Evolutionary conservation across 2,888 invertebrate species (phyloP), one percentile per base, ranked within the genome.

Genomic region (Stenotaenia linearis): DNA sequence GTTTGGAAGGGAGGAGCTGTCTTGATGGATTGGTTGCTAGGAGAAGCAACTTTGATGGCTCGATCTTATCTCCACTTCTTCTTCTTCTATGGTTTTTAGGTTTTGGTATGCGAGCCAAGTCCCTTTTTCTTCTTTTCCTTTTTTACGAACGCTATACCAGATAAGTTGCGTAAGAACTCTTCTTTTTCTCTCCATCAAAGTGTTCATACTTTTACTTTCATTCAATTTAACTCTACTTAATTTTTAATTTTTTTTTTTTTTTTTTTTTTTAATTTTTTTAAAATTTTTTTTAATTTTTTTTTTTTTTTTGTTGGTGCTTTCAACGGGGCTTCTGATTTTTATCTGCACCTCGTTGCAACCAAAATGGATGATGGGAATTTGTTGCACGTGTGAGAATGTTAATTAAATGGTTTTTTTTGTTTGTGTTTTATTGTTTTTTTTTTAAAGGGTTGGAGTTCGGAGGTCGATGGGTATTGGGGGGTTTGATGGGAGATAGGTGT

Each of bases 21-120:
- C 50, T 50, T 50, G 50, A 50, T 69, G 69, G 69, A 69, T 69
- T 69, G 69, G 69, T 69, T 69, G 69, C 69, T 69, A 69, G 69
- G 69, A 69, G 69, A 69, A 28, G 69, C 25, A 69, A 69, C 69
- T 69, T 69, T 69, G 69, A 69, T 28, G 69, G 69, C 69, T 69
- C 69, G 69, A 69, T 69, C 69, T 69, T 69, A 69, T 69, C 69
- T 61, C 23, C 45, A 45, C 45, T 45, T 45, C 45, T 45, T 45
- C 45, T 45, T 61, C 61, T 61, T 25, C 61, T 61, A 7, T 69
- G 69, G 28, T 69, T 69, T 69, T 50, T 50, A 15, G 50, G 50
- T 50, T 50, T 69, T 69, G 69, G 69, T 69, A 69, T 69, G 69
- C 69, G 6, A 69, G 69, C 69, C 28, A 69, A 69, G 69, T 69